Evolutionary conservation across 2,797 vertebrate genomes (phyloP), one percentile per base, ranked within the genome.

Genomic region (Cynodonichthys magdalenae): DNA sequence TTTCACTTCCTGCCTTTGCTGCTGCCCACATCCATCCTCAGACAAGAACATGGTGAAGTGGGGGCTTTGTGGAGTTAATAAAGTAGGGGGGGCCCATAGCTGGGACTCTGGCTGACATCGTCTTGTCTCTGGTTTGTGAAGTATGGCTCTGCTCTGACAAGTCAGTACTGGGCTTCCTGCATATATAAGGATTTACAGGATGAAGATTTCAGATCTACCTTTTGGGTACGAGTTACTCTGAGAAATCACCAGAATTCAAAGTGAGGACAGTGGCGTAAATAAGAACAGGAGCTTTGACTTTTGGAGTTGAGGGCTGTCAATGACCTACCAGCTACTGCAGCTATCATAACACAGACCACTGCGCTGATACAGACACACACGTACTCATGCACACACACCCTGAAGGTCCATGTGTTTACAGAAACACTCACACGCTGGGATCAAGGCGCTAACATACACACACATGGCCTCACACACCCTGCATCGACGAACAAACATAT

Each of bases 401-500:
- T 71, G 47, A 15, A 92, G 90, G 80, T 83, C 77, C 75, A 45
- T 88, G 86, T 85, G 81, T 88, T 87, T 77, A 86, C 58, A 11
- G 70, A 87, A 81, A 86, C 82, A 86, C 82, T 81, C 81, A 71
- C 78, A 81, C 59, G 20, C 64, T 58, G 66, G 62, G 72, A 86
- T 85, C 76, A 81, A 87, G 82, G 83, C 85, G 74, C 80, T 84
- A 83, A 90, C 77, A 74, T 65, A 86, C 82, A 84, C 82, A 84
- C 86, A 89, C 89, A 86, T 80, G 84, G 75, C 69, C 77, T 87
- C 81, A 84, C 81, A 79, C 82, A 79, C 66, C 67, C 81, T 82
- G 71, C 81, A 82, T 79, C 86, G 87, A 88, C 77, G 79, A 89
- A 76, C 83, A 73, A 83, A 79, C 87, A 90, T 86, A 88, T 88